phyloP scores from a whole-genome alignment of 2,888 invertebrate genomes.

The Tiliacea citrago region DNA sequence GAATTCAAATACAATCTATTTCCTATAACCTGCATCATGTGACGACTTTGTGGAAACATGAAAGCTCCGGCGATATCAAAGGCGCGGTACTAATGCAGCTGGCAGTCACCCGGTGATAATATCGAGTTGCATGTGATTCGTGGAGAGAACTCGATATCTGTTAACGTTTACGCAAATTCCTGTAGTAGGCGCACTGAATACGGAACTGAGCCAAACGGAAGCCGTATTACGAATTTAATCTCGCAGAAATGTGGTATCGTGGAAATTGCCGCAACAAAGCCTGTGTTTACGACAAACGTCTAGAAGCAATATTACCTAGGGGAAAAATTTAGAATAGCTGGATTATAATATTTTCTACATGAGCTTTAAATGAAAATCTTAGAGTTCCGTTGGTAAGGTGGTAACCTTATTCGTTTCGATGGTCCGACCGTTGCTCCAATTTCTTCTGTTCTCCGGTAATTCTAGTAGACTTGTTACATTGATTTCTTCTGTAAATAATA shows the following conservation, averaged over 20 bases:
- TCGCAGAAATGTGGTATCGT: conserved; percentile 88
- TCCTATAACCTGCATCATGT: conserved; percentile 9
- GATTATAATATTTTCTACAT: conserved; percentile 74
- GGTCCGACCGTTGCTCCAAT: conserved; percentile 39
- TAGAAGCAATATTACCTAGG: conserved; percentile 76
- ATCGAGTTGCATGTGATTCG: conserved; percentile 35
- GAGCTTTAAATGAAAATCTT: conserved; percentile 63
- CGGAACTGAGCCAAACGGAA: conserved; percentile 82
- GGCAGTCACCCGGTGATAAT: conserved; percentile 12
- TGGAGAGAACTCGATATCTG: conserved; percentile 58
- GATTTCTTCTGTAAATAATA: conserved; percentile 27
- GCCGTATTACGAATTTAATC: conserved; percentile 89
- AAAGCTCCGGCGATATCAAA: conserved; percentile 15
- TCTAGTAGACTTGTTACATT: conserved; percentile 27
- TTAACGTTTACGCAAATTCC: conserved; percentile 70
- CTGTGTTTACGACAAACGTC: conserved; percentile 85
- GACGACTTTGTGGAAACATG: conserved; percentile 12
- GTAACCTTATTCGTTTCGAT: conserved; percentile 43
- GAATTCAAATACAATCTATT: conserved; percentile 15
- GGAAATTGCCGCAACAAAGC: conserved; percentile 86
- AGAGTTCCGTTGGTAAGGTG: conserved; percentile 43
- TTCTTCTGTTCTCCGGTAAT: conserved; percentile 44
- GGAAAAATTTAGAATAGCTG: conserved; percentile 75
- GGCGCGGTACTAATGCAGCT: conserved; percentile 3
- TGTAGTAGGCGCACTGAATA: conserved; percentile 83